phyloP scores from a whole-genome alignment of 2,113 vertebrate species.

The Leptosomus discolor region DNA sequence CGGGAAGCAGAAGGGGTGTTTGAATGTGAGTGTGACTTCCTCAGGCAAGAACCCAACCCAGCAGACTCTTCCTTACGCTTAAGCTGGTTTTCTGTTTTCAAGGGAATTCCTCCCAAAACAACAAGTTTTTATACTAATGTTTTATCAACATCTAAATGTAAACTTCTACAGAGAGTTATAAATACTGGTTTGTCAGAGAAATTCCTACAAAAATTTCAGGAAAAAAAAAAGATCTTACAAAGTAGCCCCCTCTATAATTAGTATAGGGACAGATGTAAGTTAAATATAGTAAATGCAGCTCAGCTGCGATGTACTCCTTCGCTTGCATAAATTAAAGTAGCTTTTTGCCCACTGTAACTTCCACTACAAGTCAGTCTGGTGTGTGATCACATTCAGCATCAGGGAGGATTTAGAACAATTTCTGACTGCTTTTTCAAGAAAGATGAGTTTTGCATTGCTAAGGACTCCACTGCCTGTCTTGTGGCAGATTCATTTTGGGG shows the following conservation, averaged over 20 bases:
- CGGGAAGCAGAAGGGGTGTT: accelerated
- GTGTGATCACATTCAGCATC: not conserved
- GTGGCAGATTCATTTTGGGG: not conserved
- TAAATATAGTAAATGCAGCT: not conserved
- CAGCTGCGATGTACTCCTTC: not conserved
- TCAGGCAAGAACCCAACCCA: not conserved
- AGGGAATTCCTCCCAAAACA: not conserved
- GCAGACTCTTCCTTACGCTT: not conserved
- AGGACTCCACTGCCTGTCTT: not conserved
- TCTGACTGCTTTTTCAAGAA: not conserved
- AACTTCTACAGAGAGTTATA: not conserved
- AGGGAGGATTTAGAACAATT: not conserved
- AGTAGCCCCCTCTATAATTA: not conserved
- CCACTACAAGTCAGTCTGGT: not conserved
- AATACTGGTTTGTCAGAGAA: not conserved
- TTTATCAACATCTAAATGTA: not conserved
- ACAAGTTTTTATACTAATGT: not conserved
- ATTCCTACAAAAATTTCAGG: not conserved
- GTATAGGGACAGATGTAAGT: not conserved
- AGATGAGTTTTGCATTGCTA: not conserved
- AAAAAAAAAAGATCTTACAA: not conserved
- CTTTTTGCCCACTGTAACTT: not conserved
- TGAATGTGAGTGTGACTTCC: not conserved
- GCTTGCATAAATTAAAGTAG: not conserved
- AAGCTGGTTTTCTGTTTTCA: not conserved